Percentiles rank a stretch among this genome's conserved stretches.
Evolutionary conservation across 2,888 invertebrate species (phyloP).

Genomic region (Hirtodrosophila duncani): DNA sequence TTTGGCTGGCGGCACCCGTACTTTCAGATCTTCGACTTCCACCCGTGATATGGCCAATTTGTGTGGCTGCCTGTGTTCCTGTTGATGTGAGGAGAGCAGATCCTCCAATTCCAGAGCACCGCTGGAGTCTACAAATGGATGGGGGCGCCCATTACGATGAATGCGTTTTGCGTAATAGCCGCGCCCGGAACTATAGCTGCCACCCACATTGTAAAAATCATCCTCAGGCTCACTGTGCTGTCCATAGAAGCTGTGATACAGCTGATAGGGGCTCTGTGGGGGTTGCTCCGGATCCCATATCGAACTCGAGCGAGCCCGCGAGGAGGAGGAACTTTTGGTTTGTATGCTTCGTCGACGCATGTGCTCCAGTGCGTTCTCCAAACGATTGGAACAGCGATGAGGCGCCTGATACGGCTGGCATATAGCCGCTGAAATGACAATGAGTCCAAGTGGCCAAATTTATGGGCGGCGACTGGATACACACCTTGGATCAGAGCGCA

Average conservation of each 20-base stretch:
- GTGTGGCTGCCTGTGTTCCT: slow-evolving; percentile 62
- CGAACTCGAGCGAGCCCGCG: slow-evolving; percentile 51
- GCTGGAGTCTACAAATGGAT: slow-evolving; percentile 28
- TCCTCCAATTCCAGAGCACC: slow-evolving; percentile 55
- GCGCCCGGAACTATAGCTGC: slow-evolving; percentile 37
- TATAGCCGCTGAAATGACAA: slow-evolving; percentile 21
- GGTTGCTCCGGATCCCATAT: slow-evolving; percentile 64
- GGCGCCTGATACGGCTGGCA: slow-evolving; percentile 75
- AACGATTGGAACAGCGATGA: slow-evolving; percentile 82
- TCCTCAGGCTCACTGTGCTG: slow-evolving; percentile 58
- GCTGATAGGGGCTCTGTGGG: slow-evolving; percentile 72
- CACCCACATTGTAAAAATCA: slow-evolving; percentile 57
- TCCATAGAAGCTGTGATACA: slow-evolving; percentile 76
- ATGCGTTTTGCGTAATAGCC: slow-evolving; percentile 66
- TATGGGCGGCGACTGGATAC: background rate
- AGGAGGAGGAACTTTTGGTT: slow-evolving; percentile 46
- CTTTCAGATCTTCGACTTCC: slow-evolving; percentile 77
- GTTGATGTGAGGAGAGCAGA: slow-evolving; percentile 34
- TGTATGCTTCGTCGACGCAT: slow-evolving; percentile 78
- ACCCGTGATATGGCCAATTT: slow-evolving; percentile 63
- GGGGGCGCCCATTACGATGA: slow-evolving; percentile 44
- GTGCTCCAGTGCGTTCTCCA: slow-evolving; percentile 84
- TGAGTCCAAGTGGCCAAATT: background rate
- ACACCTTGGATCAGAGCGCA: slow-evolving; percentile 41
- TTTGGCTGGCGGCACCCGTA: slow-evolving; percentile 84